phyloP scores from a whole-genome alignment of 1,140 invertebrate species.

The Aphidius gifuensis region DNA sequence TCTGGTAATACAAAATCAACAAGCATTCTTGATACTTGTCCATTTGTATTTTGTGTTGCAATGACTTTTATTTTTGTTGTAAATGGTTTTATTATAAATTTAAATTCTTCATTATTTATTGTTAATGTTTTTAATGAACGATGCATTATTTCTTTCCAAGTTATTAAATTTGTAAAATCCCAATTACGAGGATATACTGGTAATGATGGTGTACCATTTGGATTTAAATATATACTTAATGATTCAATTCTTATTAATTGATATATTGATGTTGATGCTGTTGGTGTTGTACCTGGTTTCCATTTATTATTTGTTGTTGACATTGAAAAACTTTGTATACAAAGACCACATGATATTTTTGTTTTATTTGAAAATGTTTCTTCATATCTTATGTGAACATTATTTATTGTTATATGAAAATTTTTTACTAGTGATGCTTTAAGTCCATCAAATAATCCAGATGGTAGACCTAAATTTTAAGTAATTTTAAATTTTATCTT shows the following conservation, averaged over 20 bases:
- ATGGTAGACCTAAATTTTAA: constrained; percentile 32
- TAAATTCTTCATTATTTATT: constrained; percentile 70
- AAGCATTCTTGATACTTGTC: constrained; percentile 68
- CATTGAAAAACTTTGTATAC: constrained; percentile 73
- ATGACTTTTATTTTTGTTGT: constrained; percentile 79
- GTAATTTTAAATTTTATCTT: constrained; percentile 2
- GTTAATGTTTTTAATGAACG: constrained; percentile 73
- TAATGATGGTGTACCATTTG: constrained; percentile 55
- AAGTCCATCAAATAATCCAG: constrained; percentile 69
- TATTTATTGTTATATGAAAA: constrained; percentile 75
- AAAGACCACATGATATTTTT: constrained; percentile 73
- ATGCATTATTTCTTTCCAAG: constrained; percentile 69
- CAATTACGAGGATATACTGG: constrained; percentile 53
- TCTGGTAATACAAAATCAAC: constrained; percentile 77
- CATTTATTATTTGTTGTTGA: constrained; percentile 83
- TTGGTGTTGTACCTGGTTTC: constrained; percentile 69
- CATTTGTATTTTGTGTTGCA: constrained; percentile 70
- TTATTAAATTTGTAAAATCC: constrained; percentile 61
- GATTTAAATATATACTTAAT: constrained; percentile 76
- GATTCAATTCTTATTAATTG: constrained; percentile 77
- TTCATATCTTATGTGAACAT: constrained; percentile 82
- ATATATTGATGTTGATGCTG: constrained; percentile 65
- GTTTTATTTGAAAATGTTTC: constrained; percentile 67
- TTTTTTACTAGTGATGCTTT: constrained; percentile 75
- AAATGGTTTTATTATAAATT: constrained; percentile 72